Evolutionary conservation across 2,113 vertebrate genomes (phyloP).

Genomic region (Barbus barbus): DNA sequence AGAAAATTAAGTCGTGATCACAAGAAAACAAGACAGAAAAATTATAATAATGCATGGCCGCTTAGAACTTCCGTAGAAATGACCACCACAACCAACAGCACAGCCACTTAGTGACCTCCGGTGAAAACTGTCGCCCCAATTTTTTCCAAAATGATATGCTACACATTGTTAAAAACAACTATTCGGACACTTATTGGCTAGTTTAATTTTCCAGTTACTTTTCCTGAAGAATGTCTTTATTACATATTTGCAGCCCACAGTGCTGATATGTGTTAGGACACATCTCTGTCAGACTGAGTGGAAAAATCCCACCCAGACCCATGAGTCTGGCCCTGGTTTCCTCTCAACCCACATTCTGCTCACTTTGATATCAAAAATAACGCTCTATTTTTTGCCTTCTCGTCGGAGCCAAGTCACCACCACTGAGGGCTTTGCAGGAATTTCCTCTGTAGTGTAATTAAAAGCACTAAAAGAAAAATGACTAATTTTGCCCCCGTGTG

Average conservation of each 20-base stretch:
- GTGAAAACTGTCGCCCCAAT: not conserved
- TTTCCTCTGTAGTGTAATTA: conserved; percentile 67
- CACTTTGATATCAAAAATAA: conserved; percentile 66
- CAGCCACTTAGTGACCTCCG: not conserved
- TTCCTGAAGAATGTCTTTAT: conserved; percentile 29
- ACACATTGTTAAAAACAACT: not conserved
- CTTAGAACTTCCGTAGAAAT: no score
- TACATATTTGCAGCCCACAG: conserved; percentile 6
- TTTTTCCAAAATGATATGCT: not conserved
- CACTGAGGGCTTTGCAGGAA: conserved; percentile 52
- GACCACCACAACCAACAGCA: not conserved
- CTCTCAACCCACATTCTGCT: conserved; percentile 60
- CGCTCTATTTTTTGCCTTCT: conserved; percentile 47
- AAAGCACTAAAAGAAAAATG: conserved; percentile 62
- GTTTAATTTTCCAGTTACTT: not conserved
- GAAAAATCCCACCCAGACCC: conserved; percentile 56
- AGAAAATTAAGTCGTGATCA: no score
- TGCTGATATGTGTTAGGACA: conserved; percentile 19
- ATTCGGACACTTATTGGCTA: not conserved
- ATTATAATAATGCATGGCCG: no score
- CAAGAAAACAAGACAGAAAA: no score
- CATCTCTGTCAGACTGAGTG: conserved; percentile 31
- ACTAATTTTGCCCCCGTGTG: conserved; percentile 63
- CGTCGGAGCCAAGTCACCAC: conserved; percentile 15
- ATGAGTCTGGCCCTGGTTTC: conserved; percentile 54